Base-by-base conservation (phyloP, 2,888 invertebrate genomes). In the Axea sp. region DNA sequence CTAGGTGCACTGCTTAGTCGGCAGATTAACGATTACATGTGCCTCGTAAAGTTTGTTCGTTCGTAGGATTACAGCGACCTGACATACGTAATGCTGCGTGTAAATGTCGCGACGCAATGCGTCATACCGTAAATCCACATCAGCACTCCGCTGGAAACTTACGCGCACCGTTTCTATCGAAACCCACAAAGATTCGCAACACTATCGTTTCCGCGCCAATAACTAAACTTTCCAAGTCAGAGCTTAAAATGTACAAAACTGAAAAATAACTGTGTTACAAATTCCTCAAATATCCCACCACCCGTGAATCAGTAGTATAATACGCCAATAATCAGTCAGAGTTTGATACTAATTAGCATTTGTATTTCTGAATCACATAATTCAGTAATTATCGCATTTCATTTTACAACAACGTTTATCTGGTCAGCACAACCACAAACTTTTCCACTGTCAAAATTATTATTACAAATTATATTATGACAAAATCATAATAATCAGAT, bases 11-110 rank as follows among this genome's bases (percentile, higher is more conserved):
- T 75, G 60, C 78, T 76, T 64, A 72, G 75, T 62, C 71, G 8
- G 53, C 68, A 76, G 79, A 80, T 79, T 77, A 80, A 80, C 77
- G 78, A 80, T 79, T 77, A 76, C 75, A 71, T 75, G 75, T 41
- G 74, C 57, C 77, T 78, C 78, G 78, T 77, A 79, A 79, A 77
- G 78, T 79, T 80, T 69, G 67, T 73, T 76, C 72, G 55, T 73
- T 77, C 73, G 76, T 74, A 62, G 78, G 77, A 77, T 80, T 78
- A 78, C 65, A 47, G 31, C 45, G 28, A 59, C 65, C 57, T 67
- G 69, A 73, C 73, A 72, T 53, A 71, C 69, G 73, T 73, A 76
- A 76, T 69, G 43, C 57, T 45, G 55, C 57, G 60, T 69, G 57
- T 73, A 73, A 73, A 49, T 53, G 60, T 69, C 69, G 24, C 67